Conservation (phyloP, 1,140 invertebrate genomes). For the Drosophila kurseongensis region DNA sequence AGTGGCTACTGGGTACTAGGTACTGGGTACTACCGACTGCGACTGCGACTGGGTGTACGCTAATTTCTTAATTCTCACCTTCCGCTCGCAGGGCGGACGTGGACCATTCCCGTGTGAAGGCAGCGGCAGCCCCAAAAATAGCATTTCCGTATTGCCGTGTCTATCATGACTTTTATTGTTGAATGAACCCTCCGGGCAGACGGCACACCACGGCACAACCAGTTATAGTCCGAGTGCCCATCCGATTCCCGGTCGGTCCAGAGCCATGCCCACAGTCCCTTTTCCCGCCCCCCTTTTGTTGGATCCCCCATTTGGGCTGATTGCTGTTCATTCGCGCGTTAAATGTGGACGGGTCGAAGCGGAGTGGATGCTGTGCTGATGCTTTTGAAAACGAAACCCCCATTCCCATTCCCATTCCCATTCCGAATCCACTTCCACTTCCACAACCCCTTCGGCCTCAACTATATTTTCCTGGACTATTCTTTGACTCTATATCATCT, state of each 20-base stretch:
- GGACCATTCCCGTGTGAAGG: slow-evolving; percentile 66
- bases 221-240: slow-evolving; percentile 28
- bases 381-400: slow-evolving; percentile 60
- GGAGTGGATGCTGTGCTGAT: slow-evolving; percentile 24
- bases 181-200: slow-evolving; percentile 33
- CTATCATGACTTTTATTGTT: slow-evolving; percentile 82
- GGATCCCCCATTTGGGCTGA: slow-evolving; percentile 44
- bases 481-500: slow-evolving; percentile 51
- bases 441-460: slow-evolving; percentile 16
- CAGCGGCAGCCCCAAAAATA: slow-evolving; percentile 52
- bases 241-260: slow-evolving; percentile 49
- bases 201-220: slow-evolving; percentile 1
- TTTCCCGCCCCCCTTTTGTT: slow-evolving; percentile 10
- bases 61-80: slow-evolving; percentile 84
- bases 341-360: slow-evolving; percentile 49
- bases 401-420: slow-evolving; percentile 6
- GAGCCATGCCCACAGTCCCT: slow-evolving; percentile 30
- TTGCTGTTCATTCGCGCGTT: slow-evolving; percentile 78
- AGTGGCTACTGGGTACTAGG: slow-evolving; percentile 4
- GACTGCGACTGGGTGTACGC: slow-evolving; percentile 42
- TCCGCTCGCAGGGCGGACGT: slow-evolving; percentile 72
- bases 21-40: slow-evolving; percentile 10
- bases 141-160: slow-evolving; percentile 79
- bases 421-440: no score
- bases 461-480: slow-evolving; percentile 54